Evolutionary conservation across 1,140 invertebrate species (phyloP).

Genomic region (Nasonia giraulti): DNA sequence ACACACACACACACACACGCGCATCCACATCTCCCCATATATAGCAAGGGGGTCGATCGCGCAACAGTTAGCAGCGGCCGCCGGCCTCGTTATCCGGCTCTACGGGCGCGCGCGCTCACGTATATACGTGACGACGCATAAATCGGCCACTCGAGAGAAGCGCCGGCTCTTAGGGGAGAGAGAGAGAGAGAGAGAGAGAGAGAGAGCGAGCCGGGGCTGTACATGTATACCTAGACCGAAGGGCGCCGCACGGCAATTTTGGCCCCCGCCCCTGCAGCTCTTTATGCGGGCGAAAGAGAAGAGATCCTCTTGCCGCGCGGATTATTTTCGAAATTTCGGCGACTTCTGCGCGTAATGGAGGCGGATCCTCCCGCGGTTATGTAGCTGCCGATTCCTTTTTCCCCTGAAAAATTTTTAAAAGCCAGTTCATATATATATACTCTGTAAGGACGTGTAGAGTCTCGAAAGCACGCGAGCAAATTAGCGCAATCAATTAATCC

Average conservation of each 20-base stretch:
- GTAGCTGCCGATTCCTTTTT: too few relatives aligned
- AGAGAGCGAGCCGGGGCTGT: background rate
- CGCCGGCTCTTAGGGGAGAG: constrained; percentile 17
- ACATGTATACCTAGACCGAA: background rate
- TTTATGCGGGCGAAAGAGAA: too few relatives aligned
- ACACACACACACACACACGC: background rate
- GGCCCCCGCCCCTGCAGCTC: background rate
- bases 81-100: constrained; percentile 42
- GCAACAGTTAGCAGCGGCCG: constrained; percentile 47
- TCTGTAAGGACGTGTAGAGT: too few relatives aligned
- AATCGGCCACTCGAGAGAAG: constrained; percentile 46
- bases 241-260: background rate
- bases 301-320: background rate
- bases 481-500: constrained; percentile 62
- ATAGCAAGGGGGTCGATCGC: background rate
- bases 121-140: constrained; percentile 51
- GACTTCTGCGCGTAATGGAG: too few relatives aligned
- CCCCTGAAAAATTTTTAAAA: background rate
- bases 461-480: too few relatives aligned
- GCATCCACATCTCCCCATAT: background rate
- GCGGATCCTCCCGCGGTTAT: too few relatives aligned
- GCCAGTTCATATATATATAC: too few relatives aligned
- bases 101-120: background rate
- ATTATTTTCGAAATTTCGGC: background rate
- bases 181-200: constrained; percentile 4